phyloP scores from a whole-genome alignment of 2,888 invertebrate species.

The Drosophila leonis region DNA sequence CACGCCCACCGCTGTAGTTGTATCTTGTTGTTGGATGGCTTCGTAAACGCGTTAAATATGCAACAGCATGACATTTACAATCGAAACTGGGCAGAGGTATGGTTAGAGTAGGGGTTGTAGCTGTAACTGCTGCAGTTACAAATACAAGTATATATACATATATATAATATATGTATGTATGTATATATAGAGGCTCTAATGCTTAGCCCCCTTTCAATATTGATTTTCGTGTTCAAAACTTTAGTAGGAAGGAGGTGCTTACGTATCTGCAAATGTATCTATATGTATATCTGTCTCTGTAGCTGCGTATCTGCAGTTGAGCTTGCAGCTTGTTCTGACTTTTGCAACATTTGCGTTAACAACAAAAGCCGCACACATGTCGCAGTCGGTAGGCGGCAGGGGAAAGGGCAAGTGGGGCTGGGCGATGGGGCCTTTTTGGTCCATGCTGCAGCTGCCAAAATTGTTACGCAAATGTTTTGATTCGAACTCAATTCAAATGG shows the following conservation, averaged over 20 bases:
- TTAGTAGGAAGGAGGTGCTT: constrained; percentile 51
- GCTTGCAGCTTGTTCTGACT: constrained; percentile 41
- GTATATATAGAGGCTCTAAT: not conserved
- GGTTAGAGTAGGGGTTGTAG: not conserved
- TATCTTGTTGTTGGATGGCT: constrained; percentile 59
- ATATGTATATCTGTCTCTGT: constrained; percentile 22
- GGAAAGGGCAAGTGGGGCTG: too few species aligned
- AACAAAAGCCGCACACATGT: constrained; percentile 35
- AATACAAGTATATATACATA: not conserved
- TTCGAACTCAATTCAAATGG: constrained; percentile 64
- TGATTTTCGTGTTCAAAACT: constrained; percentile 68
- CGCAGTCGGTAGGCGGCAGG: not conserved
- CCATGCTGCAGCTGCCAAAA: constrained; percentile 61
- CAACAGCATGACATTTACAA: constrained; percentile 70
- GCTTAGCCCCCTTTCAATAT: constrained; percentile 42
- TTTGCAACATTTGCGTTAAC: constrained; percentile 51
- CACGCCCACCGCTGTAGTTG: constrained; percentile 21
- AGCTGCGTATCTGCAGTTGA: constrained; percentile 15
- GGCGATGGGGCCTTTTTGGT: not conserved
- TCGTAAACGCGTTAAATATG: constrained; percentile 75
- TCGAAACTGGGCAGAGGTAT: not conserved
- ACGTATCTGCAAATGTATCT: constrained; percentile 34
- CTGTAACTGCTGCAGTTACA: constrained; percentile 30
- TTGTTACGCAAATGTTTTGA: constrained; percentile 76
- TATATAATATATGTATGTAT: not conserved